Base-by-base conservation (phyloP, 2,888 invertebrate genomes). In the Rhimphoctona megacephalus region DNA sequence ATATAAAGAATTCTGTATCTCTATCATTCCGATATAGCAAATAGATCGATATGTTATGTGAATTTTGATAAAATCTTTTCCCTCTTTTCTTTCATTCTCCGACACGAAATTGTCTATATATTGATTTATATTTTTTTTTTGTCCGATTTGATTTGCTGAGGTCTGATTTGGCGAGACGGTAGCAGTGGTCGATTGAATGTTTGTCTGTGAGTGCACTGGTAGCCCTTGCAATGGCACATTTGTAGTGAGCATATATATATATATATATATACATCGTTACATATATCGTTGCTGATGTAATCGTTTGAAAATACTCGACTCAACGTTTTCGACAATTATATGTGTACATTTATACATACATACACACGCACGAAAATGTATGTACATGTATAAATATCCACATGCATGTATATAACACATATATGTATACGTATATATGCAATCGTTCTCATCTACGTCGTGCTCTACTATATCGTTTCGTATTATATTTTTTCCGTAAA, bases 181-280 rank as follows among this genome's bases (percentile, higher is more conserved):
- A 90, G 90, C 91, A 92, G 93, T 93, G 93, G 92, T 93, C 91
- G 92, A 93, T 92, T 92, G 93, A 93, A 94, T 94, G 94, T 94
- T 94, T 94, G 94, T 94, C 94, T 94, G 94, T 94, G 94, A 94
- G 94, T 94, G 94, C 94, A 92, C 92, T 93, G 91, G 92, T 93
- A 93, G 92, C 92, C 93, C 90, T 92, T 92, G 91, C 88, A 90
- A 90, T 88, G 90, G 88, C 88, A 92, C 92, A 91, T 92, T 91
- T 91, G 91, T 92, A 91, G 90, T 91, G 91, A 91, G 90, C 90
- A 90, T 88, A 89, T 89, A 89, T 89, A 85, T 88, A 88, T 64
- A 61, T 52, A 83, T 81, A 82, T 80, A 88, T 81, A 81, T 43
- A 77, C 57, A 69, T 52, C n/a, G 66, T 78, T 78, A 70, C 19